Evolutionary conservation across 2,113 vertebrate genomes (phyloP).

Genomic region (Thamnaconus septentrionalis): DNA sequence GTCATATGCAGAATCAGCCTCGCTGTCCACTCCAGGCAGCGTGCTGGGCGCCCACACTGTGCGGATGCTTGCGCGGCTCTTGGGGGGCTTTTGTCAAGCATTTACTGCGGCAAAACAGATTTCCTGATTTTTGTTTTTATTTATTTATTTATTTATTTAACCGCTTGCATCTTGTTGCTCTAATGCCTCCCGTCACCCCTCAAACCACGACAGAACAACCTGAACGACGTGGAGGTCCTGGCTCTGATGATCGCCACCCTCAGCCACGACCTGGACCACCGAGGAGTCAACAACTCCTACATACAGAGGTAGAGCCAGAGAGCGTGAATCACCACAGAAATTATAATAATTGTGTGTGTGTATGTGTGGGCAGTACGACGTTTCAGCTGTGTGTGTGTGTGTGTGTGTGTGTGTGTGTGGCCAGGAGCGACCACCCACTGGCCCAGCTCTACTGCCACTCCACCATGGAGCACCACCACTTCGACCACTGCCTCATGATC

Average conservation of each 20-base stretch:
- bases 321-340: conserved; percentile 10
- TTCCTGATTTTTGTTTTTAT: neutral
- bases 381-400: neutral
- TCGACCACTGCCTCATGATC: conserved; percentile 99
- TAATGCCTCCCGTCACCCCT: neutral
- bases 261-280: conserved; percentile 95
- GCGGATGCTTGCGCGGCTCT: neutral
- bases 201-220: conserved; percentile 74
- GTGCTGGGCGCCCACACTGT: conserved; percentile 1
- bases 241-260: conserved; percentile 94
- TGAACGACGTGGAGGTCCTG: conserved; percentile 87
- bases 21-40: neutral
- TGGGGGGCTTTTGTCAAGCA: conserved; percentile 6
- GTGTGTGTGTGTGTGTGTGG: conserved; percentile 34
- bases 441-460: conserved; percentile 98
- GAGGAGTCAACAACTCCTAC: conserved; percentile 97
- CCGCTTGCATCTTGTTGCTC: neutral
- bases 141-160: neutral
- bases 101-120: neutral
- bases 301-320: conserved; percentile 85
- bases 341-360: conserved; percentile 5
- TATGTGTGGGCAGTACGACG: conserved; percentile 1
- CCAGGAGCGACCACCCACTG: conserved; percentile 94
- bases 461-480: conserved; percentile 98
- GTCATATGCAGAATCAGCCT: neutral